These are phyloP conservation scores for Tokudaia tokunoshimensis DNA, from an alignment of 2,797 vertebrate species.

Conservation along the genomic window DNA sequence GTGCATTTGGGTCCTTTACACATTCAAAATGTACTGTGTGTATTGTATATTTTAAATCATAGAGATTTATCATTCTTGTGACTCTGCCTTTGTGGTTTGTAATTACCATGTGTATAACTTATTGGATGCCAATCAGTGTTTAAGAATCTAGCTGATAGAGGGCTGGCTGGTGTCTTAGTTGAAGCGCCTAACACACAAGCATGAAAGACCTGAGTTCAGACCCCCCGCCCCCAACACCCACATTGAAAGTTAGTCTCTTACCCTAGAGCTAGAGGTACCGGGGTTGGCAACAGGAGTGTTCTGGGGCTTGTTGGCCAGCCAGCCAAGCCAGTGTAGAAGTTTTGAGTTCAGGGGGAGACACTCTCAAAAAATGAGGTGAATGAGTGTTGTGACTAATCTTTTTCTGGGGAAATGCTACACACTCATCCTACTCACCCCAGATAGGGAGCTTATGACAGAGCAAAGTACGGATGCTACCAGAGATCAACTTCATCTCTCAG, in stretches of 20 bases:
- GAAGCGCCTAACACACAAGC: not conserved
- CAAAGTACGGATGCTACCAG: not conserved
- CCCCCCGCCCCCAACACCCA: not conserved
- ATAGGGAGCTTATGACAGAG: not conserved
- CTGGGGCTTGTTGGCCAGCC: not conserved
- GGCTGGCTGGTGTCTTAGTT: not conserved
- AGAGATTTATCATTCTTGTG: conserved; percentile 35
- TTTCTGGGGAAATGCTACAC: too few species aligned
- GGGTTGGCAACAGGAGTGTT: not conserved
- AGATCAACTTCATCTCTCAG: not conserved
- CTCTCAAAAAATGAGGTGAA: not conserved
- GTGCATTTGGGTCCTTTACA: not conserved
- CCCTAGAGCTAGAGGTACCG: not conserved
- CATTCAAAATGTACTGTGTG: not conserved
- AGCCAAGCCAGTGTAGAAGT: not conserved
- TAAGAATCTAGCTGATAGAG: conserved; percentile 26
- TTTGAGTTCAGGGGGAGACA: not conserved
- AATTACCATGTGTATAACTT: not conserved
- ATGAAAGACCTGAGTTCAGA: not conserved
- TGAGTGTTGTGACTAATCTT: not conserved
- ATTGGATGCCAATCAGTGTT: conserved; percentile 30
- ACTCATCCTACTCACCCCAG: not conserved
- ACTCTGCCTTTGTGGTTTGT: conserved; percentile 51
- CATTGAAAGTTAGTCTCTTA: not conserved
- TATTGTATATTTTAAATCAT: conserved; percentile 42